Evolutionary conservation across 2,797 vertebrate species (phyloP), one percentile per base, ranked within the genome.

Genomic region (Eutrigla gurnardus): DNA sequence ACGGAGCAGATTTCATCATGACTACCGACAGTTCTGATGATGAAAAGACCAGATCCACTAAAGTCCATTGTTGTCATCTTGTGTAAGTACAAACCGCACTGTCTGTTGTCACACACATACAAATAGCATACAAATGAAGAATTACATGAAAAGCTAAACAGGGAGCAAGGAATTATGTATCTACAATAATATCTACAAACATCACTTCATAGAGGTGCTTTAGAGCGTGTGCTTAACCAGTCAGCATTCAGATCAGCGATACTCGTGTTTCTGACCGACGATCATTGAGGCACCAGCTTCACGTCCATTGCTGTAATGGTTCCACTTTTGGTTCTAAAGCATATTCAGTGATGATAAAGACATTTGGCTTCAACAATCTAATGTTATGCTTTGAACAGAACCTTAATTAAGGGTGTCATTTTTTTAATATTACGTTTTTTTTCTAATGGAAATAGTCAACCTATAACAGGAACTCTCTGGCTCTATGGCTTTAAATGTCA

Each of bases 1-100:
- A 85, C 76, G 40, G 17, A 63, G 17, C 8, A 69, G 49, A 74
- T 61, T 66, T 17, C 5, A 49, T 58, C 36, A 14, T 18, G 3
- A 60, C 33, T 9, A 36, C 42, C 57, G 17, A 49, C 14, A 71
- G 32, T 52, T 54, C 32, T 17, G 7, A 49, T 12, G 15, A 46
- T n/a, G 8, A 36, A 71, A 58, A 68, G 5, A 42, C 17, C 46
- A 13, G 12, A 70, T 47, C 54, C 11, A 39, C 43, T 3, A 43
- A 57, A 59, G 42, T 59, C 13, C 0, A 13, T 14, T 42, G 55
- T 6, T 36, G 25, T 54, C 43, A n/a, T 46, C 25, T 45, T 43
- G 9, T 50, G 39, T 15, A 53, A 49, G 12, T 52, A 52, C 45
- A 76, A 76, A 70, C 17, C 35, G 49, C 13, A 25, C 10, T 13